Evolutionary conservation across 2,797 vertebrate genomes (phyloP), one percentile per base, ranked within the genome.

Genomic region (Eidolon dupreanum): DNA sequence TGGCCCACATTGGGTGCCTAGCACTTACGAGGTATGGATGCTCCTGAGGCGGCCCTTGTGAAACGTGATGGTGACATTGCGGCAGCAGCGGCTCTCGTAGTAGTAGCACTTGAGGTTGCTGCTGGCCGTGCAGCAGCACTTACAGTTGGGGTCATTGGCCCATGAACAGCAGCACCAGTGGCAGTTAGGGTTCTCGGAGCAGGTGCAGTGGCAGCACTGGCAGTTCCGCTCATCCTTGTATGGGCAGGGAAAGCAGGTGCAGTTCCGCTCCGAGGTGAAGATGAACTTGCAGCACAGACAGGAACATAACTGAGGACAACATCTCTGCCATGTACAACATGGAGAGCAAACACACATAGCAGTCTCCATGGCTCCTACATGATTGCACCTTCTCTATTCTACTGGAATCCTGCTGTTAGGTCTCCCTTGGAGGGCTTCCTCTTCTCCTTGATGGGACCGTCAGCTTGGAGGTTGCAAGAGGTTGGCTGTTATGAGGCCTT

Each of bases 161-260:
- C 97, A 98, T 78, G 98, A 98, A 59, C 98, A 98, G 95, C 98
- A 98, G 78, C 98, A 98, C 84, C 97, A 98, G 73, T 97, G 98
- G 68, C 98, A 98, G 49, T 98, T 98, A 92, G 98, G 95, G 2
- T 90, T 96, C 81, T 98, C 98, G 0, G 98, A 90, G 5, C 97
- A 97, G 15, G 97, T 97, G 51, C 97, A 98, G 81, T 98, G 97
- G 51, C 97, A 98, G 91, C 92, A 98, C n/a, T 97, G 98, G 90
- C 97, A 98, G 74, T 46, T 73, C 33, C 49, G 49, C 13, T 97
- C 97, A 0, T 97, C 98, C 16, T 96, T 41, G 3, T 98, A 97
- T 0, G 96, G 97, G 59, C 96, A 97, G n/a, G 97, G 97, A 65
- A 96, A 98, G 88, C 97, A 98, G 85, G 97, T 97, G 83, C 97